Conservation (phyloP, 2,113 vertebrate species). For the Labeo catla region DNA sequence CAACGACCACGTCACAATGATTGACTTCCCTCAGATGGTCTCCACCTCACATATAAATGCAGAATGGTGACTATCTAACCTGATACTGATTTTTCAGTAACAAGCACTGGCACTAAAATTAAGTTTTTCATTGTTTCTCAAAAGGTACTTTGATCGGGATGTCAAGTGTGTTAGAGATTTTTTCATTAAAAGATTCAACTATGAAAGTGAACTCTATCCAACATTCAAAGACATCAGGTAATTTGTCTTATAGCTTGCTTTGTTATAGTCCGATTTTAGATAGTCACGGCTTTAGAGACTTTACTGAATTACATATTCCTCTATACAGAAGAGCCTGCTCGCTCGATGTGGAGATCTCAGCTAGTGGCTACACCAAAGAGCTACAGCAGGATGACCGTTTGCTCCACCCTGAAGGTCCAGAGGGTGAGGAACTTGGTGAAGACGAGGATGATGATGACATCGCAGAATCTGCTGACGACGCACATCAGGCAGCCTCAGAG, state of each 20-base stretch:
- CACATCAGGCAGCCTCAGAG: conserved; percentile 21
- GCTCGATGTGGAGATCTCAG: conserved; percentile 89
- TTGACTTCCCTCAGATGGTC: conserved; percentile 99
- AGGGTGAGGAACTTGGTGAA: conserved; percentile 62
- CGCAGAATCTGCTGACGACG: conserved; percentile 42
- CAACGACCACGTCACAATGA: conserved; percentile 90
- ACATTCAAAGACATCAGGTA: conserved; percentile 90
- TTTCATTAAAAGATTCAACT: conserved; percentile 87
- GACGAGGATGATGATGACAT: conserved; percentile 59
- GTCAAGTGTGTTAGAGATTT: conserved; percentile 93
- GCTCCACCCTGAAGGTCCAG: conserved; percentile 78
- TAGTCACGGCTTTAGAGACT: background rate
- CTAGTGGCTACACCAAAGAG: conserved; percentile 90
- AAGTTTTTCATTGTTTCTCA: background rate
- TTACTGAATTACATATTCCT: background rate
- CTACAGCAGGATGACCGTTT: conserved; percentile 82
- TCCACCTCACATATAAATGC: conserved; percentile 94
- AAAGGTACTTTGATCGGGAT: conserved; percentile 97
- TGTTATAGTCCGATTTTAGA: background rate
- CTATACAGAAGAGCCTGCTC: conserved; percentile 79
- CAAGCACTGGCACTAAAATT: background rate
- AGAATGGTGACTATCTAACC: conserved; percentile 83
- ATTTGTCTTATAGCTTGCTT: conserved; percentile 39
- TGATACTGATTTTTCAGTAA: background rate
- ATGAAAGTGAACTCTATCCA: conserved; percentile 94